A percentile compares a stretch with the other conserved stretches of the same genome.
phyloP scores from a whole-genome alignment of 2,797 vertebrate species.

The Sebastes matsubarae region DNA sequence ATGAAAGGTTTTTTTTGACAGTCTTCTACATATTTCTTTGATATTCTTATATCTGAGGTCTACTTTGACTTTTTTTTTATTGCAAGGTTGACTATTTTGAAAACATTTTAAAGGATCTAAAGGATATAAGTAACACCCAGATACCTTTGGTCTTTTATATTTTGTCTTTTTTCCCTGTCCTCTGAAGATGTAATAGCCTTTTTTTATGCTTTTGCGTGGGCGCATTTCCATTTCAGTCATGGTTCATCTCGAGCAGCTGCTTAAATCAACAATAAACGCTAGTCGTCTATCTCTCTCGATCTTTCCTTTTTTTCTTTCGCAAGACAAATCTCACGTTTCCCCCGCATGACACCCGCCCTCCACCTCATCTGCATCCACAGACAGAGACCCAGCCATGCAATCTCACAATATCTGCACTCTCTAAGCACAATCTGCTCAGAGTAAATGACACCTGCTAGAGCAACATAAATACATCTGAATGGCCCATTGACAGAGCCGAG shows the following conservation, averaged over 20 bases:
- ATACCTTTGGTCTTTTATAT: slow-evolving; percentile 6
- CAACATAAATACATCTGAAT: slow-evolving; percentile 68
- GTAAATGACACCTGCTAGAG: slow-evolving; percentile 74
- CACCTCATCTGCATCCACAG: slow-evolving; percentile 29
- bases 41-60: slow-evolving; percentile 8
- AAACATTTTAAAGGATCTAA: slow-evolving; percentile 24
- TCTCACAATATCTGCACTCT: slow-evolving; percentile 28
- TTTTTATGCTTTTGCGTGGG: neutral
- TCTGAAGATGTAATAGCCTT: neutral
- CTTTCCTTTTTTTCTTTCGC: neutral
- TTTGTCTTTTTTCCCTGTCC: neutral
- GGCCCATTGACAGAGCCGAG: slow-evolving; percentile 64
- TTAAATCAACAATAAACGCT: slow-evolving; percentile 1
- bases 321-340: neutral
- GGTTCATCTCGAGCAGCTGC: neutral
- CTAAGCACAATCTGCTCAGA: slow-evolving; percentile 45
- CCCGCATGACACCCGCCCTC: neutral
- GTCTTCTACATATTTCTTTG: slow-evolving; percentile 7
- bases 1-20: slow-evolving; percentile 3
- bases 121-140: neutral
- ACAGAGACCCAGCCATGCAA: slow-evolving; percentile 31
- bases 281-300: neutral
- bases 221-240: neutral
- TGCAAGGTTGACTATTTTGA: slow-evolving; percentile 6
- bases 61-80: slow-evolving; percentile 5